phyloP scores from a whole-genome alignment of 2,113 vertebrate genomes.

The Burhinus oedicnemus region DNA sequence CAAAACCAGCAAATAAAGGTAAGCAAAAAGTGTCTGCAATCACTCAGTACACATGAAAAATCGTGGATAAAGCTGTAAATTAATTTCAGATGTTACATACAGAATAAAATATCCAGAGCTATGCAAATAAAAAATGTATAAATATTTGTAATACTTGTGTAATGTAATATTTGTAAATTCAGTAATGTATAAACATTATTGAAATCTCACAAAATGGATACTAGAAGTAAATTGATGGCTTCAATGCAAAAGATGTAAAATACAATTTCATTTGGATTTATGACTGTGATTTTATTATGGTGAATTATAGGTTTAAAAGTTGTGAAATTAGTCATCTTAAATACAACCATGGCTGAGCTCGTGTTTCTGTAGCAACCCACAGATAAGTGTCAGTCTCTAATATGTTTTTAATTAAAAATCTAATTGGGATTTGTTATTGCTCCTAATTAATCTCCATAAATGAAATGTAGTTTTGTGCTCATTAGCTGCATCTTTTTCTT shows the following conservation, averaged over 20 bases:
- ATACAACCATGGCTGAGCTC: neutral
- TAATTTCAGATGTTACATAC: neutral
- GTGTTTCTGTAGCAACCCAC: neutral
- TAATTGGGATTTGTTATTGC: neutral
- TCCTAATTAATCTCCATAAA: neutral
- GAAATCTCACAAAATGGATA: neutral
- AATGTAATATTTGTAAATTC: no score
- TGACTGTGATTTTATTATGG: neutral
- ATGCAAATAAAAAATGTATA: neutral
- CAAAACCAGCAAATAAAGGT: neutral
- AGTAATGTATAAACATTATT: neutral
- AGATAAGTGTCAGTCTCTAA: neutral
- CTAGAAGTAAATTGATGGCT: neutral
- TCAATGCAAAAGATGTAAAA: neutral
- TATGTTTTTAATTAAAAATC: slow-evolving; percentile 27
- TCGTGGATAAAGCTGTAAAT: neutral
- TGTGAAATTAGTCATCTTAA: neutral
- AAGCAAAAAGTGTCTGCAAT: neutral
- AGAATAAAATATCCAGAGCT: neutral
- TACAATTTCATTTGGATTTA: neutral
- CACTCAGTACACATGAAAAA: neutral
- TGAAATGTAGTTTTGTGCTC: neutral
- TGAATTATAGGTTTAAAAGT: neutral
- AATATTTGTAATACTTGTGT: neutral
- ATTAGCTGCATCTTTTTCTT: neutral